These are phyloP conservation scores for Xestia c-nigrum DNA, from an alignment of 2,888 invertebrate species.

Conservation along the genomic window DNA sequence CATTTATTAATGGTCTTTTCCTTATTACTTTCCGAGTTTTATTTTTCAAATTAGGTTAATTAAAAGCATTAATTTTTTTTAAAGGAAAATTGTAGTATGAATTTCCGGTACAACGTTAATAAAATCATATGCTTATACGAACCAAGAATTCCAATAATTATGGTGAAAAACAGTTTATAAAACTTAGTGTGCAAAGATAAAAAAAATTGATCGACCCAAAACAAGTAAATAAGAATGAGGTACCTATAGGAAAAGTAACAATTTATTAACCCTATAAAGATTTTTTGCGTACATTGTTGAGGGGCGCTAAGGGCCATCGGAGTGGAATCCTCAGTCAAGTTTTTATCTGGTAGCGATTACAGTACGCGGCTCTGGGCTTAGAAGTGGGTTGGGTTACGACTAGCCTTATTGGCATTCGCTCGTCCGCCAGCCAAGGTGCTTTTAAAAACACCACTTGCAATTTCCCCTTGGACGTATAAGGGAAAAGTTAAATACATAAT, in stretches of 20 bases:
- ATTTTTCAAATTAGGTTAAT: conserved; percentile 48
- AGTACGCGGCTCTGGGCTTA: conserved; percentile 76
- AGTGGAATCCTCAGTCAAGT: conserved; percentile 78
- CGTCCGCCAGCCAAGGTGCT: conserved; percentile 69
- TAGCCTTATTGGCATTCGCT: conserved; percentile 79
- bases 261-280: background rate
- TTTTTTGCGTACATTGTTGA: conserved; percentile 72
- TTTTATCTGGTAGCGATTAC: conserved; percentile 84
- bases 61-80: conserved; percentile 23
- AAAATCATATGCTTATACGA: background rate
- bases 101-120: conserved; percentile 17
- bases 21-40: conserved; percentile 43
- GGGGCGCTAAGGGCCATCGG: conserved; percentile 47
- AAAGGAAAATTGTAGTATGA: background rate
- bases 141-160: background rate
- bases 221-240: background rate
- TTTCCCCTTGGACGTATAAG: conserved; percentile 71
- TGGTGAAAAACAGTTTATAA: background rate
- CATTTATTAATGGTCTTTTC: conserved; percentile 53
- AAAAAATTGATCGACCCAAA: background rate
- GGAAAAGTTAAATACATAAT: conserved; percentile 69
- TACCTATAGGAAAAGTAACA: background rate
- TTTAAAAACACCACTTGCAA: conserved; percentile 74
- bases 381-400: conserved; percentile 79
- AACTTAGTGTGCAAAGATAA: background rate